These are phyloP conservation scores for Gymnothorax javanicus DNA, from an alignment of 2,797 vertebrate species.

Conservation along the genomic window DNA sequence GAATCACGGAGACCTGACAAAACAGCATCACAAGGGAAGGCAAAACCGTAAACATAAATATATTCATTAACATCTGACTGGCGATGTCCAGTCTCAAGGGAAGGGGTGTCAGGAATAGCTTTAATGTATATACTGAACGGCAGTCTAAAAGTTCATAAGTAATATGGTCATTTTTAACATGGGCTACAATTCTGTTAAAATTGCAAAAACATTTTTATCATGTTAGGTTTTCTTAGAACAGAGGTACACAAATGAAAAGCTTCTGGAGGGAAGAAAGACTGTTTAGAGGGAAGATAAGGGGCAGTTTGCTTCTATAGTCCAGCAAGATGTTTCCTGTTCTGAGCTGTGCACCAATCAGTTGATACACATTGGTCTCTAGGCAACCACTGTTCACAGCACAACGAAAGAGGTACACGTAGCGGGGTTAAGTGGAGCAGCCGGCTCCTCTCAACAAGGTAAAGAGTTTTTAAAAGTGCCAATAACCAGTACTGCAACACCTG, in stretches of 20 bases:
- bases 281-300: slow-evolving; percentile 30
- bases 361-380: neutral
- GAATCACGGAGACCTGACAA: slow-evolving; percentile 57
- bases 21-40: slow-evolving; percentile 70
- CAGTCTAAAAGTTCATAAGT: slow-evolving; percentile 8
- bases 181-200: slow-evolving; percentile 59
- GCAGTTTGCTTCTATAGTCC: slow-evolving; percentile 43
- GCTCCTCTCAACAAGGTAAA: neutral
- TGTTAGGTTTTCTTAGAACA: slow-evolving; percentile 41
- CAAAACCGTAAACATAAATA: slow-evolving; percentile 79
- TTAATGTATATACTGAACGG: slow-evolving; percentile 15
- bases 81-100: slow-evolving; percentile 49
- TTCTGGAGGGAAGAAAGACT: slow-evolving; percentile 52
- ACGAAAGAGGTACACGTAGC: slow-evolving; percentile 35
- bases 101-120: slow-evolving; percentile 51
- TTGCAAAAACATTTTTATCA: slow-evolving; percentile 42
- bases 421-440: slow-evolving; percentile 3
- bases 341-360: neutral
- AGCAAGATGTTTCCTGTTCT: slow-evolving; percentile 9
- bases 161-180: slow-evolving; percentile 59
- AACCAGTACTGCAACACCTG: slow-evolving; percentile 49
- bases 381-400: slow-evolving; percentile 60
- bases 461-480: slow-evolving; percentile 57
- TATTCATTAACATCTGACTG: slow-evolving; percentile 77
- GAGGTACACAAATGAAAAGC: slow-evolving; percentile 54